These are phyloP conservation scores for Chaetodon trifascialis DNA, from an alignment of 2,113 vertebrate species.

Conservation along the genomic window DNA sequence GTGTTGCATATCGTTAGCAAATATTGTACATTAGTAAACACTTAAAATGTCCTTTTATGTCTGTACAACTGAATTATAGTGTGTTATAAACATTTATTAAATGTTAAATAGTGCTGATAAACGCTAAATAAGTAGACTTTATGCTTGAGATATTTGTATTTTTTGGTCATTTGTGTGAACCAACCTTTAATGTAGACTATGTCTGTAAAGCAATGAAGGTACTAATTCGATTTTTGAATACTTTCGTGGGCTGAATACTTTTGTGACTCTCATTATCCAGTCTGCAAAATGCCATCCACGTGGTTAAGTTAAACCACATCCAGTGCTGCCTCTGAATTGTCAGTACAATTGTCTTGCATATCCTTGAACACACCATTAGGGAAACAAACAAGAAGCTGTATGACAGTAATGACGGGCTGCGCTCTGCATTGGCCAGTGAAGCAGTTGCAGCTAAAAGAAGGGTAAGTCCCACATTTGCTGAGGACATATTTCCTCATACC, in stretches of 20 bases:
- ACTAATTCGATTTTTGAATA: too few relatives aligned
- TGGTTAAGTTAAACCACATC: not conserved
- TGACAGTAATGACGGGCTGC: constrained; percentile 82
- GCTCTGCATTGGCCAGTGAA: constrained; percentile 67
- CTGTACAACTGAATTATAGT: too few relatives aligned
- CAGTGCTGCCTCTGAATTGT: not conserved
- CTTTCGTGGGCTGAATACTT: too few relatives aligned
- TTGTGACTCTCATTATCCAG: too few relatives aligned
- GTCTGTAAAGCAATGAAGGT: too few relatives aligned
- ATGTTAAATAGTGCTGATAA: not conserved
- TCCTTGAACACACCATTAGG: constrained; percentile 57
- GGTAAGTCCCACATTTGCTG: constrained; percentile 63
- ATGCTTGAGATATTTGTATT: not conserved
- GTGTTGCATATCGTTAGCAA: not conserved
- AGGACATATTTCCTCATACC: constrained; percentile 6
- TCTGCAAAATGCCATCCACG: not conserved
- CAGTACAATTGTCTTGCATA: not conserved
- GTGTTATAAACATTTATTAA: too few relatives aligned
- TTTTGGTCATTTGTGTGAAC: not conserved
- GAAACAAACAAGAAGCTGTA: constrained; percentile 82
- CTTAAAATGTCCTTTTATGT: too few relatives aligned
- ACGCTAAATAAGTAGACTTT: not conserved
- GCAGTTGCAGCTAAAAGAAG: constrained; percentile 56
- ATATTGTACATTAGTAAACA: not conserved
- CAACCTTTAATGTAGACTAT: not conserved